Base-by-base conservation (phyloP, 2,888 invertebrate species). In the Hyalella azteca region DNA sequence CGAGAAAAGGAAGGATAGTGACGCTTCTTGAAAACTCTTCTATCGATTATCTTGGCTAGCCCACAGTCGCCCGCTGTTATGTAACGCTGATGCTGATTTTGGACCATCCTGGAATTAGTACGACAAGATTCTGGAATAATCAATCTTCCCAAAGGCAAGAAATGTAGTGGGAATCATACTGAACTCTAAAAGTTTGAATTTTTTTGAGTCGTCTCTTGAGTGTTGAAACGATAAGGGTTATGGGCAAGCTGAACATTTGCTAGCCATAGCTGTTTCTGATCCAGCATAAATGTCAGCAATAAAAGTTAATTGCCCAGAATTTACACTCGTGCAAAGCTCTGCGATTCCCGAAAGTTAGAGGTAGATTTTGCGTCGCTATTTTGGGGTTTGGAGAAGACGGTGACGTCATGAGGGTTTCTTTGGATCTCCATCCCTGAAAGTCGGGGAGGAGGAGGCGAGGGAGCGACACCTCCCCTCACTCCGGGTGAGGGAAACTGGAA, bases 111-210 rank as follows among this genome's bases (percentile, higher is more conserved):
- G 66, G 66, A 66, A 66, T 66, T 66, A 66, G 66, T 66, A 66
- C 66, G 66, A 66, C 66, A 66, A 66, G 66, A 66, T 66, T 66
- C 66, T 66, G 66, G 66, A 66, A 66, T 66, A 66, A 66, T 66
- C 66, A 66, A 66, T 66, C 66, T 66, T 66, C 36, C 13, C 66
- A 36, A 36, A 66, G n/a, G 15, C 36, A 66, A 66, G 66, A 66
- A 66, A 66, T 29, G 19, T 19, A 66, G 66, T 36, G 19, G 66
- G 66, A 66, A 66, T 66, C 36, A 66, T 32, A 66, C 19, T 36
- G 22, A n/a, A n/a, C n/a, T n/a, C n/a, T n/a, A n/a, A n/a, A n/a
- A n/a, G n/a, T n/a, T n/a, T n/a, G n/a, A n/a, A n/a, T n/a, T n/a
- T n/a, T n/a, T n/a, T n/a, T n/a, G n/a, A n/a, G n/a, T n/a, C n/a